Conservation (phyloP, 2,888 invertebrate genomes). For the Oeneis ivallda region DNA sequence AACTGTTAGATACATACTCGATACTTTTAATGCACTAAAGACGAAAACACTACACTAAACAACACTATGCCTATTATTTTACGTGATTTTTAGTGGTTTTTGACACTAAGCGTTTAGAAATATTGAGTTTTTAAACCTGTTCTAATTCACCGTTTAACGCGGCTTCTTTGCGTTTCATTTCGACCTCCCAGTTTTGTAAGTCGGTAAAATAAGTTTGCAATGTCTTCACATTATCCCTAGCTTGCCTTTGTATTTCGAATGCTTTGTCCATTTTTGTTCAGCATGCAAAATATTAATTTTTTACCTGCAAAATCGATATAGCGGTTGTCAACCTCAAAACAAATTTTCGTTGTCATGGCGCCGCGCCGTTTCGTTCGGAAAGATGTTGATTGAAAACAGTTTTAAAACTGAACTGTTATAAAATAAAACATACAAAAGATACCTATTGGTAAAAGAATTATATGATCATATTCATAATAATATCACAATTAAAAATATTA, state of each 20-base stretch:
- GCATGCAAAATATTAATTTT: constrained; percentile 39
- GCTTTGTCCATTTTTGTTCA: constrained; percentile 80
- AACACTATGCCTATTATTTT: neutral
- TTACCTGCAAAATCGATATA: constrained; percentile 47
- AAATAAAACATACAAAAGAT: too few species aligned
- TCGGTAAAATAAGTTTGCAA: constrained; percentile 86
- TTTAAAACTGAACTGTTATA: too few species aligned
- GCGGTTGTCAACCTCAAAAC: constrained; percentile 43
- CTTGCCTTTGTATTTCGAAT: constrained; percentile 85
- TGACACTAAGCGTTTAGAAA: constrained; percentile 45
- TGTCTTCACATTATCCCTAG: constrained; percentile 87
- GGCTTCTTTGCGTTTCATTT: constrained; percentile 87
- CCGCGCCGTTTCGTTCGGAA: constrained; percentile 38
- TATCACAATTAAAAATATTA: too few species aligned
- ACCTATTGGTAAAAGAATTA: too few species aligned
- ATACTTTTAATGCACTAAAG: constrained; percentile 2
- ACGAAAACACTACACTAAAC: constrained; percentile 20
- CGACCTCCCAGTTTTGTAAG: constrained; percentile 86
- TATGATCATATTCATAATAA: too few species aligned
- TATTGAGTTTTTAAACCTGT: constrained; percentile 63
- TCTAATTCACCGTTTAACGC: constrained; percentile 75
- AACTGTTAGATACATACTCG: constrained; percentile 36
- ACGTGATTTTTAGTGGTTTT: constrained; percentile 8
- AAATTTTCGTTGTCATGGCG: constrained; percentile 43
- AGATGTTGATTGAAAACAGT: neutral